These are phyloP conservation scores for Bothrops jararaca DNA, from an alignment of 2,113 vertebrate genomes.

Conservation along the genomic window DNA sequence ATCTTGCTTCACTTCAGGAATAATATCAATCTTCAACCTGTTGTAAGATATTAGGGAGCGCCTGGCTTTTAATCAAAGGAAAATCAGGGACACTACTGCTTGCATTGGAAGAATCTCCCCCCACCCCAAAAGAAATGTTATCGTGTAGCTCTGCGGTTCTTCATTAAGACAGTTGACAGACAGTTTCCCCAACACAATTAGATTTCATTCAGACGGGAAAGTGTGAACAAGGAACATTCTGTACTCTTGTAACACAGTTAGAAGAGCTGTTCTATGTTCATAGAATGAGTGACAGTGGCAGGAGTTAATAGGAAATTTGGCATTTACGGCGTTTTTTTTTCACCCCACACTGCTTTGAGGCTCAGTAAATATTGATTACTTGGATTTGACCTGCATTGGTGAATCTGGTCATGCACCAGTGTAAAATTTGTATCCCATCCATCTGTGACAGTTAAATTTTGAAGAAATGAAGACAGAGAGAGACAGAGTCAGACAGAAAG, in stretches of 20 bases:
- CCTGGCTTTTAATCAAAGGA: constrained; percentile 31
- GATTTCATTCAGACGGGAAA: constrained; percentile 45
- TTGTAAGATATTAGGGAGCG: constrained; percentile 37
- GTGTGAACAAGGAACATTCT: constrained; percentile 40
- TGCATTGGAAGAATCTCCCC: neutral
- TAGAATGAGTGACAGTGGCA: constrained; percentile 18
- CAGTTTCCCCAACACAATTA: constrained; percentile 40
- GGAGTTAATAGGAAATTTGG: constrained; percentile 42
- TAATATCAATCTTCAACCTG: constrained; percentile 13
- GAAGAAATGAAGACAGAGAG: neutral
- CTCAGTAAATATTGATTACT: constrained; percentile 47
- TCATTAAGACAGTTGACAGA: constrained; percentile 25
- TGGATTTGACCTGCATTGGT: constrained; percentile 20
- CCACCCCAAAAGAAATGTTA: constrained; percentile 30
- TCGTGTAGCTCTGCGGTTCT: constrained; percentile 31
- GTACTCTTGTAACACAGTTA: neutral
- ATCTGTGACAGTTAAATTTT: neutral
- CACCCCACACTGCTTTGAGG: neutral
- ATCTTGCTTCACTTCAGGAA: constrained; percentile 24
- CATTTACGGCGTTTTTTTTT: constrained; percentile 39
- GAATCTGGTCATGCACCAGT: constrained; percentile 24
- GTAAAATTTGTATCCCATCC: constrained; percentile 33
- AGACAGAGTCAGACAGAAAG: no score
- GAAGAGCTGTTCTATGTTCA: constrained; percentile 23
- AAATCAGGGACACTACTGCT: constrained; percentile 19